Conservation (phyloP, 2,113 vertebrate genomes). For the Epinephelus lanceolatus region DNA sequence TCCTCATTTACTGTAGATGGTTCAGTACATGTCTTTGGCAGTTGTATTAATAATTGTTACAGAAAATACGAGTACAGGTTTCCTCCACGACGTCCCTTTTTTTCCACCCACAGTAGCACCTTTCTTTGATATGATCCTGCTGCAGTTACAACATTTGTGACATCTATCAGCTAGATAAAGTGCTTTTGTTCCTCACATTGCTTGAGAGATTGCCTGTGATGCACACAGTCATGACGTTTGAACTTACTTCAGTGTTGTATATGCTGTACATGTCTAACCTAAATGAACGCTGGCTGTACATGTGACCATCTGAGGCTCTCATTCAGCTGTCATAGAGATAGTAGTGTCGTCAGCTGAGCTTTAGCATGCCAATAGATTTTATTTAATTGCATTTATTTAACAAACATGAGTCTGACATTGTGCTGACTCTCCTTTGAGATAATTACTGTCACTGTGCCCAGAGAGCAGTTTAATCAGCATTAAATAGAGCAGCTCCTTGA, state of each 20-base stretch:
- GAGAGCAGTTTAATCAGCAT: neutral
- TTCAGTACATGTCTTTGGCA: neutral
- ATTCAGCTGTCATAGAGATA: neutral
- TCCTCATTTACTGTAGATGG: neutral
- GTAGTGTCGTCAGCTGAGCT: neutral
- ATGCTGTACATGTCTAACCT: neutral
- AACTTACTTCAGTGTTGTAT: neutral
- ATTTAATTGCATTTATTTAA: conserved; percentile 15
- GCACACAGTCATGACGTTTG: neutral
- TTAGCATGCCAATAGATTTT: neutral
- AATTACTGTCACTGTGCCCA: conserved; percentile 1
- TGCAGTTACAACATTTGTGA: neutral
- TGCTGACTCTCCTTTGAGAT: neutral
- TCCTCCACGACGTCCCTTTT: neutral
- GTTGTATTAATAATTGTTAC: neutral
- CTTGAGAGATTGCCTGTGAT: neutral
- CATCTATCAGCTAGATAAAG: neutral
- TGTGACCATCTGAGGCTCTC: neutral
- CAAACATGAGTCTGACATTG: neutral
- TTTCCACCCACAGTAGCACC: neutral
- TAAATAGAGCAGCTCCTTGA: neutral
- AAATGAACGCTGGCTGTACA: neutral
- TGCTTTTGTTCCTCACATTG: neutral
- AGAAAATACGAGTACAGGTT: neutral
- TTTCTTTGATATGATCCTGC: neutral